Base-by-base conservation (phyloP, 2,888 invertebrate species). In the Andrena marginata region DNA sequence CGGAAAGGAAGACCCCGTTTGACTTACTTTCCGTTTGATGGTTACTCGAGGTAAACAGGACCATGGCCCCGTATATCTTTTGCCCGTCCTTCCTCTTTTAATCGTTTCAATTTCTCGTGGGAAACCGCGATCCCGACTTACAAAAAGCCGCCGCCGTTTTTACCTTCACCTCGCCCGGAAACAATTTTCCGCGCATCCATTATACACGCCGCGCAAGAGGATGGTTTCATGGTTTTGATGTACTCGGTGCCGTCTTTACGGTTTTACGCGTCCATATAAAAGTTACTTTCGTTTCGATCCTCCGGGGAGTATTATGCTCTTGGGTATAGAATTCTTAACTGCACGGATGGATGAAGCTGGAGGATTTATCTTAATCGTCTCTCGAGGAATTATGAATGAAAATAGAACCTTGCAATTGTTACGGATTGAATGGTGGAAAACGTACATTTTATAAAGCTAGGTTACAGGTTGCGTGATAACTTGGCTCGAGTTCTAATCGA, bases 101-200 rank as follows among this genome's bases (percentile, higher is more conserved):
- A 79, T 78, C 79, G 69, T 70, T 70, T 78, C 79, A 78, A 70
- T 70, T 79, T 70, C 64, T 35, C 10, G 33, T 51, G 49, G 49
- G 49, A 49, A 68, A 48, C 56, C 35, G 35, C 64, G 20, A 78
- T 35, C 64, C 35, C 20, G 23, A 49, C 78, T 77, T 64, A 64
- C 70, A 59, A 49, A 78, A 63, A 59, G 6, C 16, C 35, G 26
- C 48, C 20, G 20, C 59, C 69, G 64, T 20, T 70, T 70, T 78
- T 70, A 42, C 42, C 54, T 26, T 54, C 33, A 35, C 31, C 29
- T 31, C 23, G 49, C 64, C 33, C 56, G 26, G 16, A 35, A 54
- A 77, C 78, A 56, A 69, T 77, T 79, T 59, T 26, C 29, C 13
- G 33, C 29, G 48, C 56, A 33, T 77, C 35, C 42, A 63, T 69